Conservation (phyloP, 2,113 vertebrate species). For the Zosterops hypoxanthus region DNA sequence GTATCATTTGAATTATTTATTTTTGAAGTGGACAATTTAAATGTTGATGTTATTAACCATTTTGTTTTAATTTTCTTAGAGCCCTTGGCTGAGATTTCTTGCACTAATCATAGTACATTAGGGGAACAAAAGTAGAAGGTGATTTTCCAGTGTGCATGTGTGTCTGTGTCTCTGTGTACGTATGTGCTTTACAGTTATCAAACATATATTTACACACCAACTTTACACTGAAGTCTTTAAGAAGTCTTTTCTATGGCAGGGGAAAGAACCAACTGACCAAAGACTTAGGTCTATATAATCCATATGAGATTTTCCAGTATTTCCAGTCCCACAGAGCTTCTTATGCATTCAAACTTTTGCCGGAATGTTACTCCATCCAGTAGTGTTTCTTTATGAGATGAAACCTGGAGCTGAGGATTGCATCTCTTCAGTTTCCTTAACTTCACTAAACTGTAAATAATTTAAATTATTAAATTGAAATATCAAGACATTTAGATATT, state of each 20-base stretch:
- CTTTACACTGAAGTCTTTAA: conserved; percentile 61
- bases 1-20: conserved; percentile 75
- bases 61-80: conserved; percentile 55
- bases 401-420: conserved; percentile 50
- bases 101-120: conserved; percentile 44
- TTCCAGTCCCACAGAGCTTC: conserved; percentile 54
- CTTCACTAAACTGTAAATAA: conserved; percentile 65
- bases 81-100: conserved; percentile 74
- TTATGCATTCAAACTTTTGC: conserved; percentile 66
- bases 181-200: conserved; percentile 70
- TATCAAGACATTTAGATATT: conserved; percentile 75
- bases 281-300: conserved; percentile 30
- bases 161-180: conserved; percentile 55
- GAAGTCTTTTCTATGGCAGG: conserved; percentile 60
- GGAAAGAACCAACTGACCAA: conserved; percentile 46
- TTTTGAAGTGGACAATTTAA: conserved; percentile 76
- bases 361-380: conserved; percentile 45
- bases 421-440: conserved; percentile 51
- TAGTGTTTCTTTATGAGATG: conserved; percentile 56
- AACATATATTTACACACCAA: conserved; percentile 67
- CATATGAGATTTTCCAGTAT: conserved; percentile 51
- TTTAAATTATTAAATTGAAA: conserved; percentile 71
- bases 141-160: conserved; percentile 57
- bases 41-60: conserved; percentile 50
- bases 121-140: conserved; percentile 46